phyloP scores from a whole-genome alignment of 2,797 vertebrate genomes.

The Diceros bicornis region DNA sequence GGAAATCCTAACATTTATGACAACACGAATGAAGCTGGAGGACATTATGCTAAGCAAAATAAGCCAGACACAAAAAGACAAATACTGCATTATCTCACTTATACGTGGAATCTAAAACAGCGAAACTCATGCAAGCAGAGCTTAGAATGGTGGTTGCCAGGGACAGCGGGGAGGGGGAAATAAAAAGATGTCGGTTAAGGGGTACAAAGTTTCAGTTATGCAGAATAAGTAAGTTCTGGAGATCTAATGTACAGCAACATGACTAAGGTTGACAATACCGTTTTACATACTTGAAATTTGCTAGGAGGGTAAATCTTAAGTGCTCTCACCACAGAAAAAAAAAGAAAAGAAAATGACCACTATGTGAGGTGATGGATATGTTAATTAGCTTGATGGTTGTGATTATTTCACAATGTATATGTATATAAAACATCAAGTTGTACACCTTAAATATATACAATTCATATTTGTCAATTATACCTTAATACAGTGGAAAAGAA shows the following conservation, averaged over 20 bases:
- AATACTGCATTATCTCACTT: background rate
- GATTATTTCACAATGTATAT: background rate
- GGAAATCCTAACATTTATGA: background rate
- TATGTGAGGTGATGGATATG: background rate
- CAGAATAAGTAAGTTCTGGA: background rate
- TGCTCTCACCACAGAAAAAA: no score
- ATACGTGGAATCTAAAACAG: background rate
- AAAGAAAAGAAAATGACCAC: background rate
- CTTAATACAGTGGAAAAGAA: background rate
- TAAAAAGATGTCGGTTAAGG: background rate
- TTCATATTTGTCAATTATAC: background rate
- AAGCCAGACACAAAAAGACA: background rate
- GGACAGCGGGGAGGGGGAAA: background rate
- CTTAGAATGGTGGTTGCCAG: background rate
- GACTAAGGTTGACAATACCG: no score
- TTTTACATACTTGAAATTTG: background rate
- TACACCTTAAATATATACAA: background rate
- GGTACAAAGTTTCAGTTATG: background rate
- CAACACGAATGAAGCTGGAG: background rate
- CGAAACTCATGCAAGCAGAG: background rate
- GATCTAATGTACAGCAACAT: background rate
- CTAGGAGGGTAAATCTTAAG: background rate
- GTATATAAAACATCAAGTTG: background rate
- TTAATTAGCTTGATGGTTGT: background rate
- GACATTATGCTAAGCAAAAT: background rate